Evolutionary conservation across 1,140 invertebrate species (phyloP).

Genomic region (Drepana arcuata): DNA sequence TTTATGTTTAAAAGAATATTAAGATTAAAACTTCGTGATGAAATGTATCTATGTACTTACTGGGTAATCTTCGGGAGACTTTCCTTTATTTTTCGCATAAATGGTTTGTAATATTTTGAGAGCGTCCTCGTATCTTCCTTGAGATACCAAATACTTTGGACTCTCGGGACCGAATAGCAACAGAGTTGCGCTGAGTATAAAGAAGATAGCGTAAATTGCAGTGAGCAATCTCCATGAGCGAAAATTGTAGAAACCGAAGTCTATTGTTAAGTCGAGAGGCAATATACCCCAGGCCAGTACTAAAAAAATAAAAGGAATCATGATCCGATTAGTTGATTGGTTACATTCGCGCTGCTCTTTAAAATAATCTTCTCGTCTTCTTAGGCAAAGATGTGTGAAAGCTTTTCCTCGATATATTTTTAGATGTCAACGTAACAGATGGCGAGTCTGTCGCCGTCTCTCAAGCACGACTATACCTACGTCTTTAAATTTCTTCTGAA

Average conservation of each 20-base stretch:
- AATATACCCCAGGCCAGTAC: slow-evolving; percentile 77
- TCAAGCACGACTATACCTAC: no score
- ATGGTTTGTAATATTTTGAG: slow-evolving; percentile 74
- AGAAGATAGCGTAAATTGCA: slow-evolving; percentile 50
- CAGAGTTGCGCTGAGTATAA: slow-evolving; percentile 63
- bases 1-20: no score
- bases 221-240: slow-evolving; percentile 76
- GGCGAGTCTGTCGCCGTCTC: no score
- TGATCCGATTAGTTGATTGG: no score
- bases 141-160: slow-evolving; percentile 81
- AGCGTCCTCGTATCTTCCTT: slow-evolving; percentile 75
- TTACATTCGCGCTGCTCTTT: no score
- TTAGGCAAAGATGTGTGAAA: no score
- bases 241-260: slow-evolving; percentile 62
- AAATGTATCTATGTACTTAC: slow-evolving; percentile 21
- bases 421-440: no score
- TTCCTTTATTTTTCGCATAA: slow-evolving; percentile 75
- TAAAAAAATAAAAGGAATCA: slow-evolving; percentile 29
- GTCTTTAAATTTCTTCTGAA: no score
- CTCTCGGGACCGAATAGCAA: slow-evolving; percentile 78
- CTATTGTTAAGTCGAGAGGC: slow-evolving; percentile 67
- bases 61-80: slow-evolving; percentile 39
- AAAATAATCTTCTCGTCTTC: no score
- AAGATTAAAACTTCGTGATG: no score
- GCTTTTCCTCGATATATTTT: no score